phyloP scores from a whole-genome alignment of 2,113 vertebrate species.

The Lepus timidus region DNA sequence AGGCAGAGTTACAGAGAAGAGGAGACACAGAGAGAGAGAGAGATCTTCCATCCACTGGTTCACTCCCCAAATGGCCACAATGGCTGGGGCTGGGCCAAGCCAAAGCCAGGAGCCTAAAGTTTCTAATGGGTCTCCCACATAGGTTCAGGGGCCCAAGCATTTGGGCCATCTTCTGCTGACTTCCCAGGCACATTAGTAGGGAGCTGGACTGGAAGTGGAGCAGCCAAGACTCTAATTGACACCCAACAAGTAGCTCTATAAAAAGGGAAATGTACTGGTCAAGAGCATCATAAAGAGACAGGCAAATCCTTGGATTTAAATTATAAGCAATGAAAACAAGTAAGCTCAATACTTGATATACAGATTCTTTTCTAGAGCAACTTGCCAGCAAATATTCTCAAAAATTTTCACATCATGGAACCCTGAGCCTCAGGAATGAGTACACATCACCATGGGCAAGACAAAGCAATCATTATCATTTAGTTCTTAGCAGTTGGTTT shows the following conservation, averaged over 20 bases:
- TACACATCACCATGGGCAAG: not conserved
- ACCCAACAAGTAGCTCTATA: not conserved
- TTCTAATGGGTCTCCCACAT: no score
- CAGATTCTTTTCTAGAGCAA: not conserved
- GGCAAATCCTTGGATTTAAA: not conserved
- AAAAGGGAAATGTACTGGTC: conserved; percentile 42
- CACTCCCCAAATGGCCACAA: no score
- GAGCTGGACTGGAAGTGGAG: no score
- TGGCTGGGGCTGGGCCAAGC: no score
- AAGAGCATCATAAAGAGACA: conserved; percentile 18
- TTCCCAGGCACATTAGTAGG: no score
- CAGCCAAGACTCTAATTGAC: no score
- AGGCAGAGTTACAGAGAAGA: no score
- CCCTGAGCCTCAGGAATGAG: not conserved
- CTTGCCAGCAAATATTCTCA: not conserved
- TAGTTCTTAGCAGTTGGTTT: not conserved
- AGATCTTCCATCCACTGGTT: no score
- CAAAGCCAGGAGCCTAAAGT: no score
- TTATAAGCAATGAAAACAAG: not conserved
- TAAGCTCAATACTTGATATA: not conserved
- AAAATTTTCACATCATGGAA: not conserved
- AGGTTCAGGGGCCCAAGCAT: no score
- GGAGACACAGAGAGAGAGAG: no score
- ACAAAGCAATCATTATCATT: not conserved
- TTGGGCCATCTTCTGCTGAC: no score